phyloP scores from a whole-genome alignment of 1,140 invertebrate species.

The Holotrichia oblita region DNA sequence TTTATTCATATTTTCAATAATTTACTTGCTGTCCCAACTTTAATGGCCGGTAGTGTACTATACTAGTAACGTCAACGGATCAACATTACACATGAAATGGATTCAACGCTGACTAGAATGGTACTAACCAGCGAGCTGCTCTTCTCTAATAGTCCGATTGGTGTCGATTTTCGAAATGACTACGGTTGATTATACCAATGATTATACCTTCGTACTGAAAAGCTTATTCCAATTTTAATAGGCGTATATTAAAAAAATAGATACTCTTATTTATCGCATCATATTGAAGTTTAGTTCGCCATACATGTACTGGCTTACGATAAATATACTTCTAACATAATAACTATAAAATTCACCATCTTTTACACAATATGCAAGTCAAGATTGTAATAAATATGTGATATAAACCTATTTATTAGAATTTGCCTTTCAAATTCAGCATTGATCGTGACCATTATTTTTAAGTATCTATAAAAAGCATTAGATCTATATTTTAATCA shows the following conservation, averaged over 20 bases:
- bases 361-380: neutral
- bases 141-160: neutral
- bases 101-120: no score
- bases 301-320: neutral
- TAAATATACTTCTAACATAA: neutral
- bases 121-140: no score
- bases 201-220: neutral
- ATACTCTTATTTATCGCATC: neutral
- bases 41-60: no score
- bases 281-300: neutral
- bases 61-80: no score
- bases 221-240: neutral
- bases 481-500: no score
- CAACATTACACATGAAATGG: no score
- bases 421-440: neutral
- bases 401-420: neutral
- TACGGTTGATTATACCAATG: no score
- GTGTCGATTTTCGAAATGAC: neutral
- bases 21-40: no score
- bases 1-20: no score
- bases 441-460: neutral
- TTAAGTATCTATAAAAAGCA: no score
- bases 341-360: neutral
- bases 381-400: neutral
- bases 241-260: neutral